Percentiles rank a stretch among this genome's conserved stretches.
Evolutionary conservation across 2,113 vertebrate species (phyloP).

Genomic region (Salvelinus namaycush): DNA sequence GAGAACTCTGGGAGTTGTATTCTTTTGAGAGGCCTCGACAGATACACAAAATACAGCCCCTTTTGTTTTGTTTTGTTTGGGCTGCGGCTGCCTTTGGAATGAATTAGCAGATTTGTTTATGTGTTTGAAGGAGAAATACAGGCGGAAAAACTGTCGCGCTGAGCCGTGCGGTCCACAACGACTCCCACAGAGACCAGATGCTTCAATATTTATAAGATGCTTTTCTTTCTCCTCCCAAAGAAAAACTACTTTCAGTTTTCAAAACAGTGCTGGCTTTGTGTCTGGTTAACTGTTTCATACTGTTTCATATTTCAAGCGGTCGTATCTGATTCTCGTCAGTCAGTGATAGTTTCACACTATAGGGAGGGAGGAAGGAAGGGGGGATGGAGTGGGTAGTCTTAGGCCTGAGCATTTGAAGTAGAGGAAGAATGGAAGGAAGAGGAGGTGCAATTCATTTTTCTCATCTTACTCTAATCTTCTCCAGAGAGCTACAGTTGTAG

Average conservation of each 20-base stretch:
- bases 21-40: constrained; percentile 34
- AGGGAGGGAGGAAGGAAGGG: constrained; percentile 23
- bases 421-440: constrained; percentile 30
- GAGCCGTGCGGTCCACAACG: constrained; percentile 33
- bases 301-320: constrained; percentile 37
- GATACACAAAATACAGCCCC: constrained; percentile 13
- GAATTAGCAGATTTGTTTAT: constrained; percentile 56
- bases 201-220: constrained; percentile 71
- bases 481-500: constrained; percentile 62
- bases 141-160: constrained; percentile 42
- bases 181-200: constrained; percentile 61
- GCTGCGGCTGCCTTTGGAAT: constrained; percentile 49
- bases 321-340: constrained; percentile 55
- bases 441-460: constrained; percentile 37
- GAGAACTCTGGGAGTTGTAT: constrained; percentile 68
- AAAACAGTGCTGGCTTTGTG: constrained; percentile 61
- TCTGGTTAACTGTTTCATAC: constrained; percentile 28
- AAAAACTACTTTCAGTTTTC: constrained; percentile 43
- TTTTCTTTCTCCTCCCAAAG: constrained; percentile 41
- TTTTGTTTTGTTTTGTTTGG: constrained; percentile 44
- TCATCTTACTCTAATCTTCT: constrained; percentile 65
- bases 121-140: constrained; percentile 34
- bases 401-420: constrained; percentile 25
- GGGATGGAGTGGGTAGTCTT: constrained; percentile 37
- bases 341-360: constrained; percentile 50